Conservation (phyloP, 2,113 vertebrate species). For the Pseudopipra pipra region DNA sequence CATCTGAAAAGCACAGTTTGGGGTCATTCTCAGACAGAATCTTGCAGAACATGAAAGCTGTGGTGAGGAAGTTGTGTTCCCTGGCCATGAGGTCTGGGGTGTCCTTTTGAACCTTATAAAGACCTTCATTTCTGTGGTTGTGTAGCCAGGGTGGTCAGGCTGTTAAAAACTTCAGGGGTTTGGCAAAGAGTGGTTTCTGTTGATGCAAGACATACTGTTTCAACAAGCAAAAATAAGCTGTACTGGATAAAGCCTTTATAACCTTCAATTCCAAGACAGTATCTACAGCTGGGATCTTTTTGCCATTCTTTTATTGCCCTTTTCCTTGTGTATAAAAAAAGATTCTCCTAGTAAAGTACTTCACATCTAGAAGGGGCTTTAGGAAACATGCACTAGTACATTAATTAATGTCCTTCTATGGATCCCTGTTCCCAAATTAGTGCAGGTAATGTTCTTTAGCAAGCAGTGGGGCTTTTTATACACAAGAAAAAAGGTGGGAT, state of each 20-base stretch:
- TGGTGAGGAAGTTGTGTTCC: background rate
- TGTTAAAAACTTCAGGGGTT: background rate
- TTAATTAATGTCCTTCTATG: background rate
- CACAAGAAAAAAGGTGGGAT: background rate
- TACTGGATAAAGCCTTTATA: background rate
- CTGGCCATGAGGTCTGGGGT: background rate
- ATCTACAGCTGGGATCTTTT: background rate
- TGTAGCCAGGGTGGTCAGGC: background rate
- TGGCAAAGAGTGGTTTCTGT: background rate
- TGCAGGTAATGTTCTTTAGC: background rate
- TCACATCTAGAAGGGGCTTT: background rate
- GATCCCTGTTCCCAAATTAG: background rate
- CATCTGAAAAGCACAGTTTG: background rate
- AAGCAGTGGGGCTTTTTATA: background rate
- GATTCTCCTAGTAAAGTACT: background rate
- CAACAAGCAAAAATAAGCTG: background rate
- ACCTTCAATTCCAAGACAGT: too few relatives aligned
- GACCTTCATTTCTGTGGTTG: background rate
- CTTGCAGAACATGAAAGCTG: background rate
- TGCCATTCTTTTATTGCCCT: background rate
- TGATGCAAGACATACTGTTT: accelerated
- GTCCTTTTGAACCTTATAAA: background rate
- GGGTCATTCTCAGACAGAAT: background rate
- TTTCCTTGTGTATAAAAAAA: background rate
- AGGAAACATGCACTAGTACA: background rate